Base-by-base conservation (phyloP, 2,888 invertebrate genomes). In the Tenthredo scrophulariae region DNA sequence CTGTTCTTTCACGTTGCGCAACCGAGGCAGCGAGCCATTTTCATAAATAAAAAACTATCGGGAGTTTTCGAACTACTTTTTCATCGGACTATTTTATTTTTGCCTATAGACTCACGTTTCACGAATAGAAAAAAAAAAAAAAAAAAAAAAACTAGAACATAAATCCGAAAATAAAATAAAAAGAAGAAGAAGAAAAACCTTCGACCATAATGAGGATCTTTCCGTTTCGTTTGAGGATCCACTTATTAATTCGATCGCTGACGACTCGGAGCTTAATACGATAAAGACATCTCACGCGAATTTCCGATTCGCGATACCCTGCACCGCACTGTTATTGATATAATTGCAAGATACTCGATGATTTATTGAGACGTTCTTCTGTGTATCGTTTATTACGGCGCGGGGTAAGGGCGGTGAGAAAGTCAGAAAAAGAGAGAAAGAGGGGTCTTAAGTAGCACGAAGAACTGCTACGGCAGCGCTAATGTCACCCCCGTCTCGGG, bases 391-490 rank as follows among this genome's bases (percentile, higher is more conserved):
- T 84, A 85, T 87, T 86, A 86, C 86, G 10, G 46, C 15, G 72
- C 43, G 54, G 29, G 72, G 13, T 18, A 70, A 50, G 85, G 33
- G 84, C 40, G 70, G 58, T 7, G 13, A 65, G 79, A 67, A 22
- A 84, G 70, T 72, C 84, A 65, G 70, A 84, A 70, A 83, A 77
- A 84, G 82, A 85, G 83, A 84, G 84, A 85, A 86, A 86, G 83
- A 80, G 74, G 85, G 86, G 77, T 85, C 87, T 89, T 90, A 90
- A 90, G 89, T 90, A 89, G 88, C 89, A 85, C 87, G 88, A 89
- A 90, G 90, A 92, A 92, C 92, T 91, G 91, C 91, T 91, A 89
- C 89, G 90, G 90, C 90, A 91, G 90, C 91, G 92, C 91, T 93
- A 93, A 93, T 93, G 92, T 92, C 92, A 91, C 90, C 90, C 91